These are phyloP conservation scores for Vanessa atalanta DNA, from an alignment of 1,140 invertebrate species.

Conservation along the genomic window DNA sequence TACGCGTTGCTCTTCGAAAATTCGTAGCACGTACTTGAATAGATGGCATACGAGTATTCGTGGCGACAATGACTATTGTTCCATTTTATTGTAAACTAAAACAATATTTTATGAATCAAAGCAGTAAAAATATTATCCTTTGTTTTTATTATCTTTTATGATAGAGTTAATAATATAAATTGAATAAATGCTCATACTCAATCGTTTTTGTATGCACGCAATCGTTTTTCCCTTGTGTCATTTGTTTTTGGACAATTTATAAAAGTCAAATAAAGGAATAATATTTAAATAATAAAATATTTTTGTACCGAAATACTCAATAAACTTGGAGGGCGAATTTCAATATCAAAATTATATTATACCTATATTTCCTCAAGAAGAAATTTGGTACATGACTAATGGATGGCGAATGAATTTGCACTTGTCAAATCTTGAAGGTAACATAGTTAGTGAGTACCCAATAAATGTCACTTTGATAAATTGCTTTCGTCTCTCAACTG, in stretches of 20 bases:
- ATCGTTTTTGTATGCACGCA: too few relatives aligned
- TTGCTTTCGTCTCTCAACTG: constrained; percentile 20
- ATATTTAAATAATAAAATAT: too few relatives aligned
- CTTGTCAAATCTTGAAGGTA: constrained; percentile 29
- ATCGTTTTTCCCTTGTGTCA: too few relatives aligned
- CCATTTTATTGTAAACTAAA: constrained; percentile 3
- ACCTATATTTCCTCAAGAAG: not conserved
- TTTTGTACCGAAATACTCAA: too few relatives aligned
- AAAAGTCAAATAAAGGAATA: too few relatives aligned
- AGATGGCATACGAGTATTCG: constrained; percentile 21
- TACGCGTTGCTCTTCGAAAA: constrained; percentile 17
- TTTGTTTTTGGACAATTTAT: too few relatives aligned
- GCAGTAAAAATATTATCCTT: too few relatives aligned
- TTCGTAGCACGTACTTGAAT: constrained; percentile 28
- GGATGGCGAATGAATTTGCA: constrained; percentile 20
- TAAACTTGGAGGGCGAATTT: not conserved
- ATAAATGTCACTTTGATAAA: constrained; percentile 34
- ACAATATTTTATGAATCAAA: not conserved
- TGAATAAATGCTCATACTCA: too few relatives aligned
- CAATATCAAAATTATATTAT: not conserved
- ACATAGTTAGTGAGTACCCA: constrained; percentile 25
- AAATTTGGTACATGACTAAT: constrained; percentile 14
- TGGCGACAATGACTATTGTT: constrained; percentile 11
- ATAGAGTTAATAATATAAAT: too few relatives aligned
- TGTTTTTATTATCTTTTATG: too few relatives aligned